These are phyloP conservation scores for Enteromius anoplus DNA, from an alignment of 2,797 vertebrate genomes.

Conservation along the genomic window DNA sequence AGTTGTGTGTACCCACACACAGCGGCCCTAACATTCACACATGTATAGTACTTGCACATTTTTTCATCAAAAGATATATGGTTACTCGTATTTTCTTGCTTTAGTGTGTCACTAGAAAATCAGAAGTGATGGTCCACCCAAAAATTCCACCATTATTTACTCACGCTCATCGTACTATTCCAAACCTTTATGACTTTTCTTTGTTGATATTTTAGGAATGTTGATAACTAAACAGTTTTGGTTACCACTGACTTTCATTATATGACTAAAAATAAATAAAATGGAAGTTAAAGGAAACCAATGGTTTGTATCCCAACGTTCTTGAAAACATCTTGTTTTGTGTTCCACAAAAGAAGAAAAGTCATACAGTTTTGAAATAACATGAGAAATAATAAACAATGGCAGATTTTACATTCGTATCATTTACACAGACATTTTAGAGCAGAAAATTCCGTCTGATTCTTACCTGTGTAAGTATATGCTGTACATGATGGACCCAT, in stretches of 20 bases:
- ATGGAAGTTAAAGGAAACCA: no score
- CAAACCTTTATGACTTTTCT: not conserved
- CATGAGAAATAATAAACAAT: not conserved
- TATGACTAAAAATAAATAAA: not conserved
- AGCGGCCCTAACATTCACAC: constrained; percentile 83
- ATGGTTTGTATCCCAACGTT: no score
- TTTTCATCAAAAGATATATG: not conserved
- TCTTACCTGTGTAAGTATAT: constrained; percentile 89
- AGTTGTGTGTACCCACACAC: constrained; percentile 85
- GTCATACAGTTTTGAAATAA: not conserved
- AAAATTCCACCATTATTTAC: not conserved
- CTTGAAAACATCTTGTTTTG: not conserved
- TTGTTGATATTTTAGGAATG: not conserved
- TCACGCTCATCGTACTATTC: not conserved
- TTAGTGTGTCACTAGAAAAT: not conserved
- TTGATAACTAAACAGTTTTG: not conserved
- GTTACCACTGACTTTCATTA: not conserved
- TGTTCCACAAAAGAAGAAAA: not conserved
- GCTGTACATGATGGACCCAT: constrained; percentile 90
- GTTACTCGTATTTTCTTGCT: not conserved
- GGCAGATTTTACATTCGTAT: accelerated
- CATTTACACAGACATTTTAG: not conserved
- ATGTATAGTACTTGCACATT: not conserved
- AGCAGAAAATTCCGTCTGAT: not conserved
- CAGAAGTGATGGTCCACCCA: not conserved